Evolutionary conservation across 2,888 invertebrate species (phyloP).

Genomic region (Boloria euphrosyne): DNA sequence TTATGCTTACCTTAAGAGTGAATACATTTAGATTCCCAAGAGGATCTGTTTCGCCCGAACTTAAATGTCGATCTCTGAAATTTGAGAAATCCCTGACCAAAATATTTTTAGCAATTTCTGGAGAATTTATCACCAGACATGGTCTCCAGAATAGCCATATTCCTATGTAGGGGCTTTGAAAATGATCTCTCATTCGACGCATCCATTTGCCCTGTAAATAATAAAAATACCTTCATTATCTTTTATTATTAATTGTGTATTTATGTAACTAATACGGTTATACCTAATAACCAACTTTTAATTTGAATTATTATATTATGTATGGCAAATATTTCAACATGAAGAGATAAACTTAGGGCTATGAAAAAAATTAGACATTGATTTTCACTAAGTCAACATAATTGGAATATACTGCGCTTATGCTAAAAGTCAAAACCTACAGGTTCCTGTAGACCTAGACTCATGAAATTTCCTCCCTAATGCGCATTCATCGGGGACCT

Average conservation of each 20-base stretch:
- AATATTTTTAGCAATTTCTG: slow-evolving; percentile 45
- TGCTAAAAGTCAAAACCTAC: no score
- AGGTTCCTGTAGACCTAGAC: no score
- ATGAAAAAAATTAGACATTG: no score
- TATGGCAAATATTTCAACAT: no score
- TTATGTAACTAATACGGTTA: no score
- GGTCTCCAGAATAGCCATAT: slow-evolving; percentile 52
- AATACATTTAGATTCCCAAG: slow-evolving; percentile 48
- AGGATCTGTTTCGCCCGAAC: slow-evolving; percentile 45
- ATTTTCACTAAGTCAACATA: no score
- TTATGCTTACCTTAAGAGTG: slow-evolving; percentile 43
- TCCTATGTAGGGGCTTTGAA: slow-evolving; percentile 45
- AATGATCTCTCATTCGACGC: slow-evolving; percentile 40
- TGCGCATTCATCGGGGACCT: no score
- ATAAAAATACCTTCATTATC: not conserved
- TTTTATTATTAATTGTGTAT: no score
- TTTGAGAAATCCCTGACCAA: slow-evolving; percentile 45
- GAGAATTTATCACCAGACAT: slow-evolving; percentile 46
- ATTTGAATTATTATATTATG: no score
- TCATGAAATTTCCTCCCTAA: no score
- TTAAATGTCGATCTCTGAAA: slow-evolving; percentile 45
- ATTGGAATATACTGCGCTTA: not conserved
- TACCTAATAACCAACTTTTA: not conserved
- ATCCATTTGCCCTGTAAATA: slow-evolving; percentile 46
- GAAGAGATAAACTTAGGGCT: no score